A percentile compares a stretch with the other conserved stretches of the same genome.
phyloP scores from a whole-genome alignment of 2,113 vertebrate genomes.

The Mesembrinibis cayennensis region DNA sequence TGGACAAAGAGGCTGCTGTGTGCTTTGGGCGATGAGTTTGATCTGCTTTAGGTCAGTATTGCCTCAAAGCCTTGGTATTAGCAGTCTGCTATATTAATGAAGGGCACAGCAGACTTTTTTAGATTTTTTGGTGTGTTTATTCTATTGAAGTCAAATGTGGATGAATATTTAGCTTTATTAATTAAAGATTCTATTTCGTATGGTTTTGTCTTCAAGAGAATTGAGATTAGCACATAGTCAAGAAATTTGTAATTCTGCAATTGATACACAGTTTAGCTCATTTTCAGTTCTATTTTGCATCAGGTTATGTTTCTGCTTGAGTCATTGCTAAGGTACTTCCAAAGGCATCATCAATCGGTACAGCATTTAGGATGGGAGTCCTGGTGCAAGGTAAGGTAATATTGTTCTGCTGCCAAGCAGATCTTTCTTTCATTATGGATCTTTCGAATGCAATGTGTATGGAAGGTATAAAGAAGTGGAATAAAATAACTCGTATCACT shows the following conservation, averaged over 20 bases:
- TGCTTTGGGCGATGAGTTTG: neutral
- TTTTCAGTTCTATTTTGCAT: neutral
- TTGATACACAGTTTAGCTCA: neutral
- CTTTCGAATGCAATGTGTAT: neutral
- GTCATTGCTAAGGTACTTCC: neutral
- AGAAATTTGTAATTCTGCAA: neutral
- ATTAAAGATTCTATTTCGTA: neutral
- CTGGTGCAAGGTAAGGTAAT: neutral
- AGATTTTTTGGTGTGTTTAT: neutral
- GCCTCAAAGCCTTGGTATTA: neutral
- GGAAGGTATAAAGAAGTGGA: neutral
- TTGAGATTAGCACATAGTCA: neutral
- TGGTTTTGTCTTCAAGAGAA: neutral
- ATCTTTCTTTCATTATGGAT: neutral
- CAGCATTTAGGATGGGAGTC: neutral
- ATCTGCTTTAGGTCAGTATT: neutral
- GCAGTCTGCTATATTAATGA: neutral
- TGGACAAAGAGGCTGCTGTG: neutral
- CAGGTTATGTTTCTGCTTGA: neutral
- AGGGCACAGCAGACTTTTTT: neutral
- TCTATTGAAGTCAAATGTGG: neutral
- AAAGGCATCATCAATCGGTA: rapidly evolving
- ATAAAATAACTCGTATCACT: neutral
- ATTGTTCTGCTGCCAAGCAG: neutral
- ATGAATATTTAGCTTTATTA: neutral